These are phyloP conservation scores for Scylla paramamosain DNA, from an alignment of 1,140 invertebrate genomes.

Conservation along the genomic window DNA sequence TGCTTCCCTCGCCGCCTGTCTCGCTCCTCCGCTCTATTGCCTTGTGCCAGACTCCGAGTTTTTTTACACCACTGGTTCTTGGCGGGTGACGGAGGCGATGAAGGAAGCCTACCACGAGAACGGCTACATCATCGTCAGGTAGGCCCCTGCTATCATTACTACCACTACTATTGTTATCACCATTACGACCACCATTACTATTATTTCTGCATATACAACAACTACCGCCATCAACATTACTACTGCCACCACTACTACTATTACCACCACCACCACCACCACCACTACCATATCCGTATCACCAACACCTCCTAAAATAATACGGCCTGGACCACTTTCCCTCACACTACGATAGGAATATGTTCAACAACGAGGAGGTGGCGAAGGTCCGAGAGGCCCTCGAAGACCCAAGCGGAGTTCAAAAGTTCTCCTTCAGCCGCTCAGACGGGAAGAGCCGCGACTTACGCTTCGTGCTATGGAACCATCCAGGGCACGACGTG, in stretches of 20 bases:
- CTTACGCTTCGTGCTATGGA: conserved; percentile 65
- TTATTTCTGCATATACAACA: neutral
- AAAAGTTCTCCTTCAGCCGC: conserved; percentile 48
- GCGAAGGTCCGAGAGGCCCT: conserved; percentile 62
- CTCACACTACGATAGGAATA: conserved; percentile 36
- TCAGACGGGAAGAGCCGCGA: conserved; percentile 53
- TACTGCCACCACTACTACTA: no score
- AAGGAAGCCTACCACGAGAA: conserved; percentile 36
- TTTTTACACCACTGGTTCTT: neutral
- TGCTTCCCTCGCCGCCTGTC: neutral
- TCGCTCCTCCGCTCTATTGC: neutral
- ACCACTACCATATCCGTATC: neutral
- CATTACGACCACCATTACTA: no score
- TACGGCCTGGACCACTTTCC: neutral
- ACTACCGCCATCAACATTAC: no score
- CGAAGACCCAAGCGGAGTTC: conserved; percentile 55
- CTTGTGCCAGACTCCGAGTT: conserved; percentile 25
- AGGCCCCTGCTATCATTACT: neutral
- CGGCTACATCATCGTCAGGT: conserved; percentile 56
- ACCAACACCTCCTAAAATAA: neutral
- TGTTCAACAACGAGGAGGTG: conserved; percentile 66
- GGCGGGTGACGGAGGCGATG: conserved; percentile 41
- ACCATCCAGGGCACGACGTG: conserved; percentile 74
- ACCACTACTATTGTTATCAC: no score
- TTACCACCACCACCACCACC: no score